Evolutionary conservation across 2,797 vertebrate species (phyloP), one percentile per base, ranked within the genome.

Genomic region (Enteromius paludinosus): DNA sequence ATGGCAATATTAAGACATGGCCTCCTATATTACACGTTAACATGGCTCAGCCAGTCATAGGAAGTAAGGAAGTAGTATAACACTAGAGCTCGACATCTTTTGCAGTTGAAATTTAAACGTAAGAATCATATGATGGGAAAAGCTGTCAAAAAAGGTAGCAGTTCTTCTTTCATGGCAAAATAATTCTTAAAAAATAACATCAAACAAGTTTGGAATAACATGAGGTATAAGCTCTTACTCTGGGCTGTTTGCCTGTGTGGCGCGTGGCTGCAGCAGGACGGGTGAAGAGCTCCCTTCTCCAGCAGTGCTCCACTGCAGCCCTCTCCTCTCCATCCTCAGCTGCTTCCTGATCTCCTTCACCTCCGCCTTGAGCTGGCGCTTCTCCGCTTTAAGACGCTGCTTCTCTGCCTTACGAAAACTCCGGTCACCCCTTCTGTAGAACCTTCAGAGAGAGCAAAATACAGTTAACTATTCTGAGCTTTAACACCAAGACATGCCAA

Each of bases 321-420:
- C 96, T 86, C 97, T 95, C 89, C 96, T 95, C 90, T 98, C 97
- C 92, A 98, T 94, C 89, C 97, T 96, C 41, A 99, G 93, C 92
- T 99, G 98, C 88, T 97, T 98, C 86, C 97, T 95, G 85, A 98
- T 96, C 91, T 99, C 97, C 86, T 97, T 96, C 85, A 98, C 96
- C 86, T 98, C 98, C 0, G 97, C 97, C 89, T 99, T 99, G 41
- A 97, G 94, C 85, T 98, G 96, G 2, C 97, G 96, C 89, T 99
- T 99, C 90, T 99, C 98, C 5, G 97, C 96, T 90, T 97, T 94
- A 75, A 99, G 91, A 0, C 96, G 95, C 88, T 98, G 97, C 85
- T 99, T 99, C 91, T 99, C 98, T 0, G 97, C 97, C 90, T 98
- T 98, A 49, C 97, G 92, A 86, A 98, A 97, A 84, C 96, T 96